A percentile compares a stretch with the other conserved stretches of the same genome.
Conservation (phyloP, 2,888 invertebrate genomes). For the Drosophila prostipennis region DNA sequence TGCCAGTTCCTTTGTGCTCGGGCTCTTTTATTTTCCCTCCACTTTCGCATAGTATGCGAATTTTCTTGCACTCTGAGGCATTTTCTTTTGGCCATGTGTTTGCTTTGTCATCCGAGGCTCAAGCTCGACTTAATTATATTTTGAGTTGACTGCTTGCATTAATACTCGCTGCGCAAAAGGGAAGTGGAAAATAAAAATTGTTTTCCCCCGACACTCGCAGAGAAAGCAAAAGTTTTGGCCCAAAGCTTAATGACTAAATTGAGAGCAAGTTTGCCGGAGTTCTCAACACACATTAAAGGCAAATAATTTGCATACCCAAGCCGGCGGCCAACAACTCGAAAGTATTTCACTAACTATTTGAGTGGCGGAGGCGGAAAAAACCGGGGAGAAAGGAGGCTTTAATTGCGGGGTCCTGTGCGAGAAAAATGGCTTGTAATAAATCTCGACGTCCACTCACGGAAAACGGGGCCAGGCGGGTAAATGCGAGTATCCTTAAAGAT, state of each 20-base stretch:
- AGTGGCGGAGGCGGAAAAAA: conserved; percentile 19
- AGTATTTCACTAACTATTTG: conserved; percentile 66
- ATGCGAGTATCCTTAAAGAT: conserved; percentile 69
- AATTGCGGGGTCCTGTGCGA: conserved; percentile 54
- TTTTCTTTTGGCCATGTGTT: conserved; percentile 53
- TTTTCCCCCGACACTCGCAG: conserved; percentile 18
- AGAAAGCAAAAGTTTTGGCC: conserved; percentile 43
- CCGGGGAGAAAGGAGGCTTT: conserved; percentile 44
- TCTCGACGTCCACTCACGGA: conserved; percentile 47
- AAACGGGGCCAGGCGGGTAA: conserved; percentile 26
- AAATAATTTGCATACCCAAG: conserved; percentile 73
- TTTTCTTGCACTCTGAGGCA: conserved; percentile 44
- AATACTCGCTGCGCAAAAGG: conserved; percentile 27
- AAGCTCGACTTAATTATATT: conserved; percentile 58
- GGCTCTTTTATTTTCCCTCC: conserved; percentile 25
- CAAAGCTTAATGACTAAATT: conserved; percentile 65
- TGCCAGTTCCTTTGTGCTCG: conserved; percentile 27
- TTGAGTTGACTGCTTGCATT: conserved; percentile 45
- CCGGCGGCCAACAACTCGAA: conserved; percentile 34
- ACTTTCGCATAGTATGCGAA: conserved; percentile 44
- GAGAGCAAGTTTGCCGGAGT: conserved; percentile 57
- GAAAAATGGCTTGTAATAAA: conserved; percentile 69
- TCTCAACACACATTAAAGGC: conserved; percentile 57
- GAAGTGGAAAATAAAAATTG: conserved; percentile 30
- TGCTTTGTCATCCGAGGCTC: conserved; percentile 54